phyloP scores from a whole-genome alignment of 2,113 vertebrate genomes.

The Laticauda colubrina region DNA sequence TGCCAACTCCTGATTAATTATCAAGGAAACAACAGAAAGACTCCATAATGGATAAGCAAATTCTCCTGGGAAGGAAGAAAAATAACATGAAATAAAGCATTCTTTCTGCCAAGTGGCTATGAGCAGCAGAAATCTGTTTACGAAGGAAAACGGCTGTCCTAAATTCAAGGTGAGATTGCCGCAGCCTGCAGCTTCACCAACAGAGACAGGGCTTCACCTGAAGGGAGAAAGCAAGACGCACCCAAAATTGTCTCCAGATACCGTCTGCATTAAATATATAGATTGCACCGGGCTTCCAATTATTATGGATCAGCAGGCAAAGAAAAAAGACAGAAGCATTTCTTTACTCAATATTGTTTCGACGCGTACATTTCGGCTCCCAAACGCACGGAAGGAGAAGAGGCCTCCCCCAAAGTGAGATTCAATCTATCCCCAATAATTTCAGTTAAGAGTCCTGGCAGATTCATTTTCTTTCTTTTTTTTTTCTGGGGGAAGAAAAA shows the following conservation, averaged over 20 bases:
- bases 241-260: not conserved
- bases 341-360: slow-evolving; percentile 5
- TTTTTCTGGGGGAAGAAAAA: too few relatives aligned
- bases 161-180: not conserved
- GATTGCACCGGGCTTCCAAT: not conserved
- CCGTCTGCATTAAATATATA: not conserved
- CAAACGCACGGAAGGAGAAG: not conserved
- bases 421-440: slow-evolving; percentile 11
- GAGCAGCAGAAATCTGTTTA: not conserved
- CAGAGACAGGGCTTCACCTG: not conserved
- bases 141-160: not conserved
- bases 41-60: not conserved
- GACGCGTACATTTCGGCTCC: not conserved
- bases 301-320: not conserved
- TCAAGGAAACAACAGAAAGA: too few relatives aligned
- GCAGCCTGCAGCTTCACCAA: not conserved
- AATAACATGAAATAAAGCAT: not conserved
- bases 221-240: not conserved
- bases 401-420: not conserved
- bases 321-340: not conserved
- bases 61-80: not conserved
- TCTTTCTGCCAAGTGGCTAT: not conserved
- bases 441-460: not conserved
- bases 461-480: slow-evolving; percentile 12
- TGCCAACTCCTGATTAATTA: not conserved